Conservation (phyloP, 64 coral and sea anemone genomes). For the Montipora efflorescens region DNA sequence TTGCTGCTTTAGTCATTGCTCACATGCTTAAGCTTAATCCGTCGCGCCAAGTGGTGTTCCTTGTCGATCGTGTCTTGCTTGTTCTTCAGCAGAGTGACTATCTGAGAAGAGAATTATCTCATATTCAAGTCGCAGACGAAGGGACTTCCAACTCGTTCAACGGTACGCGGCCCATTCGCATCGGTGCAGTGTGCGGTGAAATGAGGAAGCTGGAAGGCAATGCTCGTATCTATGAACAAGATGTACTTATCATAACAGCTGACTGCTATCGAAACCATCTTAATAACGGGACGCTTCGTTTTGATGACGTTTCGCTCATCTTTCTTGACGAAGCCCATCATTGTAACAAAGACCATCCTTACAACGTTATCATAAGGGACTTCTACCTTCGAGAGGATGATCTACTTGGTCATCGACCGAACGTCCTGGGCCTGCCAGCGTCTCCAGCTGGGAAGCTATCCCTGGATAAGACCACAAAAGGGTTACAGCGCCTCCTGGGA, state of each 20-base stretch:
- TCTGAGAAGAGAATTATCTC: slow-evolving; percentile 78
- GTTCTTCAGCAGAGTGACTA: slow-evolving; percentile 90
- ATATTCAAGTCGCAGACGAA: slow-evolving; percentile 60
- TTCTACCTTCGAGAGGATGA: slow-evolving; percentile 75
- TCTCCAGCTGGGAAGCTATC: slow-evolving; percentile 91
- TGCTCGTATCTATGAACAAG: slow-evolving; percentile 83
- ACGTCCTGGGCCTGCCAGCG: slow-evolving; percentile 82
- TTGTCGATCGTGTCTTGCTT: slow-evolving; percentile 85
- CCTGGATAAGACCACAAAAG: slow-evolving; percentile 84
- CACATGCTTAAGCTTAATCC: slow-evolving; percentile 85
- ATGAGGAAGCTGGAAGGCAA: slow-evolving; percentile 89
- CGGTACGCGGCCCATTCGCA: slow-evolving; percentile 73
- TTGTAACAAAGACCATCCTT: slow-evolving; percentile 96
- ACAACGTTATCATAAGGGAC: slow-evolving; percentile 87
- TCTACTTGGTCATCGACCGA: slow-evolving; percentile 57
- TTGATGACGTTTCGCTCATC: slow-evolving; percentile 84
- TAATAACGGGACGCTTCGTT: slow-evolving; percentile 84
- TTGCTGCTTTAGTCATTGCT: slow-evolving; percentile 76
- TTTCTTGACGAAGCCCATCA: slow-evolving; percentile 94
- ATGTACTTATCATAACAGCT: slow-evolving; percentile 90
- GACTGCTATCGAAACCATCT: slow-evolving; percentile 90
- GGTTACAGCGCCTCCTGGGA: slow-evolving; percentile 74
- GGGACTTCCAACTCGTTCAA: slow-evolving; percentile 23
- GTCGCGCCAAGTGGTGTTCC: slow-evolving; percentile 86
- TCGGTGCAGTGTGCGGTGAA: slow-evolving; percentile 93